Base-by-base conservation (phyloP, 2,888 invertebrate genomes). In the Agrotis exclamationis region DNA sequence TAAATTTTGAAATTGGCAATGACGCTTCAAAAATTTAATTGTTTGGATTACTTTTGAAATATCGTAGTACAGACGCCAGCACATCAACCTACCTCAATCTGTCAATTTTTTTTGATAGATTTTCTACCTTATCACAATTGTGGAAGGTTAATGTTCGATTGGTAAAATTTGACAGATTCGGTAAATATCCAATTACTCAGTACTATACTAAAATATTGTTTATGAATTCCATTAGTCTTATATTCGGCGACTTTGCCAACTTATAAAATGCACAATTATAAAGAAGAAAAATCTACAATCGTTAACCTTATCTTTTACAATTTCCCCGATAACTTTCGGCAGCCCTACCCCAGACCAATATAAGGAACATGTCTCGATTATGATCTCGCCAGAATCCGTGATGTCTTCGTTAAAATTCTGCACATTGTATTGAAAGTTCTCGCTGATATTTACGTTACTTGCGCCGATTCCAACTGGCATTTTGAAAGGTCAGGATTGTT, bases 401-500 rank as follows among this genome's bases (percentile, higher is more conserved):
- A 87, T 81, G 85, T 87, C 85, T 88, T 87, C 85, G 83, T 88
- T 88, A 87, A 88, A 85, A 87, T 87, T 78, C 86, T 74, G 64
- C 50, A 48, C 72, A 71, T 80, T 70, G 70, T 70, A 77, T 75
- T 68, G 68, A 77, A 79, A 74, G 78, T 69, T 44, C 68, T 72
- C 59, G 75, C 24, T 70, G 78, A 74, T 80, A 66, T 79, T 78
- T 76, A 76, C 59, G 73, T 66, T 75, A 44, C 76, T 66, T 70
- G 57, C 64, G 60, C 64, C 66, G 59, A 81, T 73, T 73, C 56
- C 59, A 67, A 47, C 74, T 85, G 87, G 80, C 83, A 88, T 88
- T 85, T 86, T 59, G 50, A 74, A 85, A 88, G 85, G 88, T 86
- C 74, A 77, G 62, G 20, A 20, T 53, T 57, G 59, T 62, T 74